Conservation (phyloP, 2,888 invertebrate genomes). For the Entomobrya multifasciata region DNA sequence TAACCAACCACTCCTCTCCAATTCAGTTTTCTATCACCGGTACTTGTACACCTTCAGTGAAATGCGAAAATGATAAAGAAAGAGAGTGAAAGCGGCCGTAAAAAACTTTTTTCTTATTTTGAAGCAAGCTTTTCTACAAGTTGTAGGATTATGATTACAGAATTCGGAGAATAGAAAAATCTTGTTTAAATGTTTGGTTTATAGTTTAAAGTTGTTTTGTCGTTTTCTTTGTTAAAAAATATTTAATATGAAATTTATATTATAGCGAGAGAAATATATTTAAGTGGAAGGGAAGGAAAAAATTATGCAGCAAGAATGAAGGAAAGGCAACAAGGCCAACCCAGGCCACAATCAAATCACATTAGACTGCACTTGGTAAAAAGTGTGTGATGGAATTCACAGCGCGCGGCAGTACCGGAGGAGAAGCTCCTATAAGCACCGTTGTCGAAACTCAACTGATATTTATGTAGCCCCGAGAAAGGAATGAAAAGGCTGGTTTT, state of each 20-base stretch:
- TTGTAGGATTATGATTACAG: no score
- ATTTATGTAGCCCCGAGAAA: slow-evolving; percentile 26
- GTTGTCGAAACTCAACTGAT: slow-evolving; percentile 38
- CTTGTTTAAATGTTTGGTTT: no score
- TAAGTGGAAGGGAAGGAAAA: neutral
- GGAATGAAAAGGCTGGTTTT: slow-evolving; percentile 20
- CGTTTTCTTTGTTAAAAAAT: neutral
- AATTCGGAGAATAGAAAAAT: no score
- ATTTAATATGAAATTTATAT: neutral
- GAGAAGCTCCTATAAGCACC: slow-evolving; percentile 40
- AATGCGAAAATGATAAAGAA: neutral
- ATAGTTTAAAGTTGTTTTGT: neutral
- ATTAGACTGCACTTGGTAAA: neutral
- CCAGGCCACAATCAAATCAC: neutral
- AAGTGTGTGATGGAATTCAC: neutral
- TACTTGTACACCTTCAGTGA: neutral
- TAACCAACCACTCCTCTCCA: no score
- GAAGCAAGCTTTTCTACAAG: no score
- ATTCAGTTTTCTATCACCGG: neutral
- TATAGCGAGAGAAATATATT: neutral
- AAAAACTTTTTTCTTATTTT: no score
- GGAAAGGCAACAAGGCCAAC: slow-evolving; percentile 2
- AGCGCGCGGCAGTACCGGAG: slow-evolving; percentile 18
- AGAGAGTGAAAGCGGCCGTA: no score
- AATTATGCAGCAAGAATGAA: neutral